These are phyloP conservation scores for Percina caprodes DNA, from an alignment of 2,113 vertebrate species.

Conservation along the genomic window DNA sequence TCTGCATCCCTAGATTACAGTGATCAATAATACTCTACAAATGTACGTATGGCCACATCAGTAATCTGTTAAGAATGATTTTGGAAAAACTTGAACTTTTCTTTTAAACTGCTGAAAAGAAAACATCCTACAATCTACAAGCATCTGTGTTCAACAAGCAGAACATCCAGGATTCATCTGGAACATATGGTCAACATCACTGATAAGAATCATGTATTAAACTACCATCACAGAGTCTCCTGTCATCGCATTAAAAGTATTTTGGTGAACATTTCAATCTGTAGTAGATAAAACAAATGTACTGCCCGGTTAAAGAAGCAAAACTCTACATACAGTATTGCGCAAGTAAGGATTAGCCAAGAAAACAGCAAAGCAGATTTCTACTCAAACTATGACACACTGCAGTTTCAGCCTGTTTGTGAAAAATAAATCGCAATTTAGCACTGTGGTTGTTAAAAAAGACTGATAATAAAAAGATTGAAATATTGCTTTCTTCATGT, in stretches of 20 bases:
- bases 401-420: no score
- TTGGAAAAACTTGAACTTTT: background rate
- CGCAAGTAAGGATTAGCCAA: background rate
- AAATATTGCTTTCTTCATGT: no score
- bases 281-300: background rate
- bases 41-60: background rate
- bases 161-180: background rate
- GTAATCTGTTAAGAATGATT: background rate
- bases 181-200: background rate
- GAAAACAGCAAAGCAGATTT: background rate
- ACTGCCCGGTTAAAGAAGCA: background rate
- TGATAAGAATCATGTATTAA: background rate
- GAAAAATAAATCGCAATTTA: no score
- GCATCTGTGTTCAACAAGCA: conserved; percentile 4
- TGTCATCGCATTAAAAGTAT: background rate
- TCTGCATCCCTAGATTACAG: background rate
- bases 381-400: no score
- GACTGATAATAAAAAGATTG: no score
- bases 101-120: background rate
- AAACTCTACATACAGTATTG: background rate
- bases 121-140: background rate
- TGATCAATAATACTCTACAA: background rate
- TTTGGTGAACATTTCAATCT: background rate
- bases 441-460: no score
- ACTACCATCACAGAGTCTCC: background rate